phyloP scores from a whole-genome alignment of 2,113 vertebrate genomes.

The Cebus imitator region DNA sequence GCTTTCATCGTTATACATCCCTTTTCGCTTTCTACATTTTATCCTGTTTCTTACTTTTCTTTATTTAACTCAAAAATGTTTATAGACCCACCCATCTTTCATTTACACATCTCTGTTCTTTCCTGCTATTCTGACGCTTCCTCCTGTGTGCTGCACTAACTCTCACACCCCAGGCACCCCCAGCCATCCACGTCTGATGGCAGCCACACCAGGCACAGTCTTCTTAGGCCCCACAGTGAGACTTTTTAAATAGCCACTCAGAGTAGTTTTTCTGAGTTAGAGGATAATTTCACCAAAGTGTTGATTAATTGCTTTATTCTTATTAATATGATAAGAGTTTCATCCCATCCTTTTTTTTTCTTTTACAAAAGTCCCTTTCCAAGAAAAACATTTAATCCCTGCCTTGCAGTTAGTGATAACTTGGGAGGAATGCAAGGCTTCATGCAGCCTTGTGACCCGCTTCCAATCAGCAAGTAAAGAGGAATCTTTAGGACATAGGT shows the following conservation, averaged over 20 bases:
- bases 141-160: neutral
- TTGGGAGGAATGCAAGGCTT: neutral
- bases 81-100: neutral
- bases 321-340: neutral
- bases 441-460: no score
- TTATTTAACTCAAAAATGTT: neutral
- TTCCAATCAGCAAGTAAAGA: no score
- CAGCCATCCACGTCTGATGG: neutral
- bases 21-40: neutral
- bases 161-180: rapidly evolving
- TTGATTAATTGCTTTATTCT: neutral
- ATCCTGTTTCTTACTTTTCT: neutral
- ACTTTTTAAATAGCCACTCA: neutral
- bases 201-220: rapidly evolving
- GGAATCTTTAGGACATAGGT: neutral
- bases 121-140: neutral
- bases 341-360: neutral
- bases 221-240: neutral
- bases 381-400: neutral
- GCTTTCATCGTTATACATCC: neutral
- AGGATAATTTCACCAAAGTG: neutral
- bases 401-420: no score
- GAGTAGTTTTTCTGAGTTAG: neutral
- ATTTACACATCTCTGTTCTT: neutral
- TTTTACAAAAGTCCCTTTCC: neutral